phyloP scores from a whole-genome alignment of 2,797 vertebrate species.

The Macropus fuliginosus region DNA sequence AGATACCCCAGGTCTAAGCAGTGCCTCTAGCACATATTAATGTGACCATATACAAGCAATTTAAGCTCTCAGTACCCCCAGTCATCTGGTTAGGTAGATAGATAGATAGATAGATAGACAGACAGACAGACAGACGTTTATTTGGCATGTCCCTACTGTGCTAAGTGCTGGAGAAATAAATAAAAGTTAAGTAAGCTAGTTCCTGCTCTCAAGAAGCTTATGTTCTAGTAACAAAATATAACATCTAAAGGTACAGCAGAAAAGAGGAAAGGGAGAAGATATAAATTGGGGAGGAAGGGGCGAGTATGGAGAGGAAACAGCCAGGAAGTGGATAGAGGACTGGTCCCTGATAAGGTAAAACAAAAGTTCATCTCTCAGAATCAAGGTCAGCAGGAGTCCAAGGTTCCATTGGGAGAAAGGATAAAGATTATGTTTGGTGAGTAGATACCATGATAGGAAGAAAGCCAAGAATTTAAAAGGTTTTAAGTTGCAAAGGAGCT shows the following conservation, averaged over 20 bases:
- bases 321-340: neutral
- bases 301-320: neutral
- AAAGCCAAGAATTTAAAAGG: neutral
- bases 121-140: neutral
- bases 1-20: neutral
- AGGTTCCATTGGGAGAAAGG: neutral
- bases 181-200: neutral
- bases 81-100: neutral
- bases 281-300: neutral
- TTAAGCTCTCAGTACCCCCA: neutral
- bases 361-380: neutral
- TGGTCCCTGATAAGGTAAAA: neutral
- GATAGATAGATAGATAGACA: no score
- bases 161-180: neutral
- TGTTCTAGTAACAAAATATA: neutral
- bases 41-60: neutral
- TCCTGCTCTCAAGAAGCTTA: neutral
- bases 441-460: neutral
- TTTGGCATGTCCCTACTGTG: neutral
- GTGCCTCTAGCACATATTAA: neutral
- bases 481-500: neutral
- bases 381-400: neutral
- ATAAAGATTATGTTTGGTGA: neutral
- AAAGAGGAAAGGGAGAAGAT: neutral
- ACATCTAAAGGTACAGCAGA: neutral